Evolutionary conservation across 2,888 invertebrate species (phyloP), one percentile per base, ranked within the genome.

Genomic region (Seladonia tumulorum): DNA sequence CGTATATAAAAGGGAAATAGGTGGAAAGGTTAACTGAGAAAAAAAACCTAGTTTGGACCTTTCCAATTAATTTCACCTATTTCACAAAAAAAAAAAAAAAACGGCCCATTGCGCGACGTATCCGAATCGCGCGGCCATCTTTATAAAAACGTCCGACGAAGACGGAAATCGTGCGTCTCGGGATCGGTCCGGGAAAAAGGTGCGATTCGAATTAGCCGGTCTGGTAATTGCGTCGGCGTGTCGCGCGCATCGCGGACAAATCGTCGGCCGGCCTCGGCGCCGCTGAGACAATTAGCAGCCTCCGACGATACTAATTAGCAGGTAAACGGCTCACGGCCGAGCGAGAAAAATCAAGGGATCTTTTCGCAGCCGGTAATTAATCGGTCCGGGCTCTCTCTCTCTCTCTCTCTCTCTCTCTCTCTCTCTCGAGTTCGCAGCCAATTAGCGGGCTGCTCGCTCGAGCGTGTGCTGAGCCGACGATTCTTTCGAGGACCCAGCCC

Each of bases 281-380:
- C 79, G 76, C 79, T 78, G 63, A 82, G 80, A 82, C 82, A 90
- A 90, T 90, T 90, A 90, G 83, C 80, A 60, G 73, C 76, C 66
- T 47, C 5, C 82, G 82, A 63, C 88, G 78, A 89, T 87, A 83
- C 85, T 86, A 90, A 90, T 90, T 90, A 90, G 82, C 83, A 83
- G 84, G 85, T 87, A 89, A 88, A 90, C 88, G 82, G 76, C 80
- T 42, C 77, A 70, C 79, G 72, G 72, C 47, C 66, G 74, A 81
- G 76, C 81, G 79, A 82, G 84, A 85, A 87, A 87, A 90, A 89
- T 89, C 87, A 86, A 85, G 82, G 81, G 66, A 75, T 82, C 77
- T 82, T 81, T 78, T 81, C 78, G 68, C 73, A 76, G 39, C 42
- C 53, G 73, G 81, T 89, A 85, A 86, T 78, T 89, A 88, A 88